Evolutionary conservation across 2,113 vertebrate species (phyloP).

Genomic region (Cottus gobio): DNA sequence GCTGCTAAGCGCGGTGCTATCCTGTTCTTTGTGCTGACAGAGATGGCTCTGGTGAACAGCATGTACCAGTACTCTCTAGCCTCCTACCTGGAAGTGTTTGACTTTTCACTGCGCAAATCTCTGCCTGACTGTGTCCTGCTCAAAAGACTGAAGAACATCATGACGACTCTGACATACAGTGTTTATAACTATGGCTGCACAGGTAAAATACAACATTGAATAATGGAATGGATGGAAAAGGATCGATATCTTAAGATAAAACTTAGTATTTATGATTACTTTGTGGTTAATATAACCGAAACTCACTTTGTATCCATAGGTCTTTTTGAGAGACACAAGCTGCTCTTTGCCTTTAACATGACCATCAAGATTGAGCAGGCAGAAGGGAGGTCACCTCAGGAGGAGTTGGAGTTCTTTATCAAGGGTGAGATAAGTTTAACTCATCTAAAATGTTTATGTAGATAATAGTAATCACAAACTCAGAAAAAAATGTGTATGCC

Average conservation of each 20-base stretch:
- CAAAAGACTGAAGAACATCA: conserved; percentile 90
- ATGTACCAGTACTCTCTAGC: conserved; percentile 98
- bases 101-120: conserved; percentile 90
- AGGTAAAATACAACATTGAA: conserved; percentile 78
- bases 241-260: background rate
- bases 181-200: conserved; percentile 96
- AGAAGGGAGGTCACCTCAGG: conserved; percentile 88
- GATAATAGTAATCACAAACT: background rate
- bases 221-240: background rate
- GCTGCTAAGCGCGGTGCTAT: conserved; percentile 92
- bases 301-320: conserved; percentile 77
- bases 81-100: conserved; percentile 93
- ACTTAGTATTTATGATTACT: background rate
- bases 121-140: conserved; percentile 83
- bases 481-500: background rate
- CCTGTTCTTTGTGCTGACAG: conserved; percentile 94
- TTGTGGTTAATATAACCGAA: background rate
- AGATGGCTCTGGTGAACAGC: conserved; percentile 94
- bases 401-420: conserved; percentile 96
- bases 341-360: conserved; percentile 96
- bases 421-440: conserved; percentile 87
- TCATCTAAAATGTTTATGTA: background rate
- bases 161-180: conserved; percentile 89
- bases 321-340: conserved; percentile 95
- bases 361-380: conserved; percentile 94